phyloP scores from a whole-genome alignment of 2,888 invertebrate species.

The Drosophila tripunctata region DNA sequence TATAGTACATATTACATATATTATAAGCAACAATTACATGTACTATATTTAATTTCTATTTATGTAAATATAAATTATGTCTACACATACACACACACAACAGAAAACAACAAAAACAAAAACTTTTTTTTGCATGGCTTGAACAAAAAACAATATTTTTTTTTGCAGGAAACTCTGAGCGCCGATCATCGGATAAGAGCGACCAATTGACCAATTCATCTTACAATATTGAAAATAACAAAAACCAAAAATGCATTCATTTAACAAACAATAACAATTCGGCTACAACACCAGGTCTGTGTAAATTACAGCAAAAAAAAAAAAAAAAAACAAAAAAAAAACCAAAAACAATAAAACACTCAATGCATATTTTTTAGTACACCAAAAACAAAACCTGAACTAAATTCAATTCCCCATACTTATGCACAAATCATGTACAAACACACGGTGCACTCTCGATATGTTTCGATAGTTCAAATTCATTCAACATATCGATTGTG shows the following conservation, averaged over 20 bases:
- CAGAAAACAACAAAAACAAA: slow-evolving; percentile 37
- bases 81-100: slow-evolving; percentile 18
- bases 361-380: slow-evolving; percentile 39
- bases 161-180: slow-evolving; percentile 84
- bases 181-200: slow-evolving; percentile 85
- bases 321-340: slow-evolving; percentile 20
- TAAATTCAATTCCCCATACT: not conserved
- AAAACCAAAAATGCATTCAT: slow-evolving; percentile 84
- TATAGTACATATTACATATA: not conserved
- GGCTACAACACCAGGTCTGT: slow-evolving; percentile 85
- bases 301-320: slow-evolving; percentile 73
- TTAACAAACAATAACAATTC: slow-evolving; percentile 84
- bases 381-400: slow-evolving; percentile 10
- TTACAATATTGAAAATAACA: slow-evolving; percentile 84
- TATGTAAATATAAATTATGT: slow-evolving; percentile 21
- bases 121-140: slow-evolving; percentile 84
- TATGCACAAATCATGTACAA: not conserved
- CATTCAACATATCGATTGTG: slow-evolving; percentile 3
- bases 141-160: slow-evolving; percentile 82
- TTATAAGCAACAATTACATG: slow-evolving; percentile 2
- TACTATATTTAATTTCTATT: slow-evolving; percentile 12
- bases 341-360: slow-evolving; percentile 17
- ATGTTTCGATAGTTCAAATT: not conserved
- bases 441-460: slow-evolving; percentile 25
- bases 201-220: slow-evolving; percentile 84